phyloP scores from a whole-genome alignment of 1,140 invertebrate genomes.

The Archivesica marissinica region DNA sequence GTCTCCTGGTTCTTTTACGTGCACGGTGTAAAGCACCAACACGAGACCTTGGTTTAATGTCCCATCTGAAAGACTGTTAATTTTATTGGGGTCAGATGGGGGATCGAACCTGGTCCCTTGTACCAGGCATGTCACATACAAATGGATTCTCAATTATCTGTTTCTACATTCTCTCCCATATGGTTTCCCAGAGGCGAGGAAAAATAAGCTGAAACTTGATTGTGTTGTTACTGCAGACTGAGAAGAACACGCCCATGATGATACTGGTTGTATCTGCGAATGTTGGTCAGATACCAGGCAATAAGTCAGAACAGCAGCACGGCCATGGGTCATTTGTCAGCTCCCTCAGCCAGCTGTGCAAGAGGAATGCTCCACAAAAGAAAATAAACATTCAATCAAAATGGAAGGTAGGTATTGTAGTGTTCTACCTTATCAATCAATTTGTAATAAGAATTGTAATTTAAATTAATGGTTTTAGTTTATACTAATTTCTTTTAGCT shows the following conservation, averaged over 20 bases:
- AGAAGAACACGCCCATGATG: slow-evolving; percentile 35
- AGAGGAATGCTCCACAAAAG: slow-evolving; percentile 69
- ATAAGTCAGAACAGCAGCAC: slow-evolving; percentile 60
- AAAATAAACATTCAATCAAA: slow-evolving; percentile 65
- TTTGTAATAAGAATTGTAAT: background rate
- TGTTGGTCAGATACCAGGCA: slow-evolving; percentile 61
- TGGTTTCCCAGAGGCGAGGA: background rate
- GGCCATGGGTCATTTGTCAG: slow-evolving; percentile 70
- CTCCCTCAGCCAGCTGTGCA: slow-evolving; percentile 69
- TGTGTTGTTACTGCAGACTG: no score
- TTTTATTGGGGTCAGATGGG: no score
- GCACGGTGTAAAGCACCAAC: no score
- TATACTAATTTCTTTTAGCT: no score
- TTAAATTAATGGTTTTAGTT: background rate
- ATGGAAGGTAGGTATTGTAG: slow-evolving; percentile 67
- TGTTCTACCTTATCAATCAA: background rate
- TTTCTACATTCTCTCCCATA: background rate
- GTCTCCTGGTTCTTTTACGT: no score
- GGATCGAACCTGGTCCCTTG: no score
- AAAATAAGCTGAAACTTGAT: no score
- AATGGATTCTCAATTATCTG: no score
- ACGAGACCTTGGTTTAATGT: no score
- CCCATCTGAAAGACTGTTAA: no score
- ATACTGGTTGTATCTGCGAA: slow-evolving; percentile 71
- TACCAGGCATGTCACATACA: no score